A percentile compares a stretch with the other conserved stretches of the same genome.
Evolutionary conservation across 2,113 vertebrate genomes (phyloP).

Genomic region (Ornithorhynchus anatinus): DNA sequence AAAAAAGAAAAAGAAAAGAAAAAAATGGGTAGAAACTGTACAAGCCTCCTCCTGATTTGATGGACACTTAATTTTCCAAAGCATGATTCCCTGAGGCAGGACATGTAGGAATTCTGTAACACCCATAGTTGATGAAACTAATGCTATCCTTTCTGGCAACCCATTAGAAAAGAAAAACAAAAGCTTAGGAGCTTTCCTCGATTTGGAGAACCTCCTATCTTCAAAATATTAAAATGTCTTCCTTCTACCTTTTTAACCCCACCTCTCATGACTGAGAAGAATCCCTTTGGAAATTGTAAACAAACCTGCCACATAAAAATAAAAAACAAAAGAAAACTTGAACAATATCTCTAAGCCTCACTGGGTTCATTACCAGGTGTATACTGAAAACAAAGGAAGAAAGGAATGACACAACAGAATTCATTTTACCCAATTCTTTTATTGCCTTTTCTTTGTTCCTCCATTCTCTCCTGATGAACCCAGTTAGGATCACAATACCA

Average conservation of each 20-base stretch:
- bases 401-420: conserved; percentile 25
- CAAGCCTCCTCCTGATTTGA: conserved; percentile 54
- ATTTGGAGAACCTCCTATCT: conserved; percentile 12
- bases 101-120: conserved; percentile 46
- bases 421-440: conserved; percentile 2
- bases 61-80: conserved; percentile 57
- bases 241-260: background rate
- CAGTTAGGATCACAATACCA: conserved; percentile 20
- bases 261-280: conserved; percentile 13
- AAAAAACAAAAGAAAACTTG: conserved; percentile 32
- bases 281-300: conserved; percentile 40
- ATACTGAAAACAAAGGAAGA: conserved; percentile 46
- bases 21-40: conserved; percentile 34
- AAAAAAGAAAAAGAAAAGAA: background rate
- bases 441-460: conserved; percentile 20
- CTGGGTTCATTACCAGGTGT: conserved; percentile 39
- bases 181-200: conserved; percentile 5
- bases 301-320: conserved; percentile 19
- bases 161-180: conserved; percentile 46
- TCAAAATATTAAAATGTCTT: conserved; percentile 20
- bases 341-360: conserved; percentile 10
- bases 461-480: background rate
- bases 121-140: conserved; percentile 37
- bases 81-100: conserved; percentile 27
- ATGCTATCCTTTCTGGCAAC: conserved; percentile 15